Conservation (phyloP, 2,113 vertebrate genomes). For the Salvelinus fontinalis region DNA sequence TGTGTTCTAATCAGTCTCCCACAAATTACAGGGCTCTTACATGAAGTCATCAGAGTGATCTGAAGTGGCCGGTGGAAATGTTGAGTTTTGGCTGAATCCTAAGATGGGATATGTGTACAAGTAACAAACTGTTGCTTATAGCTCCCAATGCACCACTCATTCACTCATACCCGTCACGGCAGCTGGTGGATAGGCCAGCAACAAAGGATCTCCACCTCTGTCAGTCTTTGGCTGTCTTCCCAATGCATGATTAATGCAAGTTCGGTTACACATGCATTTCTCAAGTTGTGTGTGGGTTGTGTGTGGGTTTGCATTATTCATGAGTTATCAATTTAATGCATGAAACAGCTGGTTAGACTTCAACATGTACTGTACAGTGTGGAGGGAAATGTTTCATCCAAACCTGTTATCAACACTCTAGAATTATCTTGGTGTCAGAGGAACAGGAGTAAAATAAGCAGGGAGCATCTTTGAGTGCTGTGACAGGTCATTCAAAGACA, state of each 20-base stretch:
- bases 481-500: background rate
- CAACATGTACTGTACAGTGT: background rate
- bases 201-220: too few species aligned
- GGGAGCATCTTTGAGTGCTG: background rate
- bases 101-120: too few species aligned
- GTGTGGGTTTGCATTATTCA: background rate
- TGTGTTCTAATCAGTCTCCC: constrained; percentile 33
- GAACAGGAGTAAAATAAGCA: background rate
- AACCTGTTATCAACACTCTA: background rate
- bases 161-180: too few species aligned
- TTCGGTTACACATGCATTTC: too few species aligned
- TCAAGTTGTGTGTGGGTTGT: background rate
- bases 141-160: too few species aligned
- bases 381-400: background rate
- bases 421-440: background rate
- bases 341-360: background rate
- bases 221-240: too few species aligned
- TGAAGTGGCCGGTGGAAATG: background rate
- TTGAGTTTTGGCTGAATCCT: background rate
- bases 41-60: constrained; percentile 36
- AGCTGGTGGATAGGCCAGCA: too few species aligned
- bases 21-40: constrained; percentile 38
- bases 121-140: too few species aligned
- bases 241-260: too few species aligned
- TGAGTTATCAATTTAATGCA: background rate